Evolutionary conservation across 2,113 vertebrate genomes (phyloP).

Genomic region (Melanocharis versteri): DNA sequence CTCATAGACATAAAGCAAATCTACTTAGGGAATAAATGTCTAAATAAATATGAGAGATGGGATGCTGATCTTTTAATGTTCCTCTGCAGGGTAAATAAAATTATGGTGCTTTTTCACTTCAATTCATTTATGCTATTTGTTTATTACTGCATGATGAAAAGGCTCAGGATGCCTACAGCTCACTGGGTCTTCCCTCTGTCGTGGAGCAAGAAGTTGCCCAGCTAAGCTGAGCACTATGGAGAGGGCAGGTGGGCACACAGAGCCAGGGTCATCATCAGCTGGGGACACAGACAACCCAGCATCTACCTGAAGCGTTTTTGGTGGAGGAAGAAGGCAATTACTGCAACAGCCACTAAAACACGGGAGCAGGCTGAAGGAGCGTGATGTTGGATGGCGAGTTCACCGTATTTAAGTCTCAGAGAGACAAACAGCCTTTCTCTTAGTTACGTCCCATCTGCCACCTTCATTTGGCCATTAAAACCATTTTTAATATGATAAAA

Average conservation of each 20-base stretch:
- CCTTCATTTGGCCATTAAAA: slow-evolving; percentile 13
- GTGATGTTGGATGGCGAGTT: fast-evolving
- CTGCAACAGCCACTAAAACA: neutral
- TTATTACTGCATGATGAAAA: neutral
- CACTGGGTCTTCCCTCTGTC: neutral
- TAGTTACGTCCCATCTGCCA: slow-evolving; percentile 17
- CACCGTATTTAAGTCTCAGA: neutral
- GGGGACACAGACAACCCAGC: neutral
- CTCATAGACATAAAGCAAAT: slow-evolving; percentile 18
- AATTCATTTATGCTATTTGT: slow-evolving; percentile 7
- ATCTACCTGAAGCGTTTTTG: neutral
- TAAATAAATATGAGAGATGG: slow-evolving; percentile 27
- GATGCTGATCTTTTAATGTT: slow-evolving; percentile 11
- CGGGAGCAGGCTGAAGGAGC: neutral
- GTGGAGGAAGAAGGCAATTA: neutral
- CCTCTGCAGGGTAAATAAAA: slow-evolving; percentile 32
- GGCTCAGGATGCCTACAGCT: neutral
- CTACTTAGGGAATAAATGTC: slow-evolving; percentile 33
- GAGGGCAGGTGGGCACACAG: neutral
- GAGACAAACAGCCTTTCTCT: neutral
- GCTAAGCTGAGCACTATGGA: neutral
- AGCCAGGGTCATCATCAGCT: neutral
- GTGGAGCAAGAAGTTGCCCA: neutral
- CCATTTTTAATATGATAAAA: slow-evolving; percentile 7
- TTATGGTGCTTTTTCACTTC: neutral